Evolutionary conservation across 2,888 invertebrate genomes (phyloP).

Genomic region (Drosophila antonietae): DNA sequence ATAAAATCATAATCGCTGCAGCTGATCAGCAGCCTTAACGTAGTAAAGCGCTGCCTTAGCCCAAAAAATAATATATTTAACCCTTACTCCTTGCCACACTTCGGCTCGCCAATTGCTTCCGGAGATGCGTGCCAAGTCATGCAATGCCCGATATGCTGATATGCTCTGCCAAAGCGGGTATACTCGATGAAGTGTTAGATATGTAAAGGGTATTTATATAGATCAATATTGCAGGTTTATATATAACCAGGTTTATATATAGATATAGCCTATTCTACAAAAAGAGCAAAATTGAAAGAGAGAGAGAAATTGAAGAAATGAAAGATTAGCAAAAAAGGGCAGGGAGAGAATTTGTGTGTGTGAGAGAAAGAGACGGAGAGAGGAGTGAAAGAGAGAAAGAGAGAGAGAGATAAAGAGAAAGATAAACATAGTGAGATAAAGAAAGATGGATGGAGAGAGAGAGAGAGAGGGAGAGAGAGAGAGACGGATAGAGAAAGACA

Average conservation of each 20-base stretch:
- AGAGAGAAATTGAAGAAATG: background rate
- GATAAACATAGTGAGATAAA: background rate
- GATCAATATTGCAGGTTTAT: background rate
- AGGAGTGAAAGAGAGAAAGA: background rate
- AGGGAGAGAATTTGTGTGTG: too few species aligned
- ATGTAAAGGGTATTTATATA: background rate
- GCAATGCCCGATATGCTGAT: constrained; percentile 31
- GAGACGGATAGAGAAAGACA: too few species aligned
- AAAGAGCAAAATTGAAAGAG: background rate
- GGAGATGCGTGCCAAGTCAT: constrained; percentile 74
- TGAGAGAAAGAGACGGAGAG: background rate
- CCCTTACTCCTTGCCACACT: constrained; percentile 16
- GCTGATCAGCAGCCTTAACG: constrained; percentile 50
- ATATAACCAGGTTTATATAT: background rate
- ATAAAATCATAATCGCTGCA: constrained; percentile 72
- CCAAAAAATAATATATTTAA: constrained; percentile 18
- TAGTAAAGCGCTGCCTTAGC: constrained; percentile 40
- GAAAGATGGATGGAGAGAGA: background rate
- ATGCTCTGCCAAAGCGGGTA: background rate
- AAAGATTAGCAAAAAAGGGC: too few species aligned
- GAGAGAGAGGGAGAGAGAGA: background rate
- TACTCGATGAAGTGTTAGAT: background rate
- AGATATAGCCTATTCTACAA: background rate
- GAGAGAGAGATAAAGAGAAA: background rate
- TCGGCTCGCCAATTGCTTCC: constrained; percentile 72